These are phyloP conservation scores for Ganaspis sp. DNA, from an alignment of 1,140 invertebrate species.

Conservation along the genomic window DNA sequence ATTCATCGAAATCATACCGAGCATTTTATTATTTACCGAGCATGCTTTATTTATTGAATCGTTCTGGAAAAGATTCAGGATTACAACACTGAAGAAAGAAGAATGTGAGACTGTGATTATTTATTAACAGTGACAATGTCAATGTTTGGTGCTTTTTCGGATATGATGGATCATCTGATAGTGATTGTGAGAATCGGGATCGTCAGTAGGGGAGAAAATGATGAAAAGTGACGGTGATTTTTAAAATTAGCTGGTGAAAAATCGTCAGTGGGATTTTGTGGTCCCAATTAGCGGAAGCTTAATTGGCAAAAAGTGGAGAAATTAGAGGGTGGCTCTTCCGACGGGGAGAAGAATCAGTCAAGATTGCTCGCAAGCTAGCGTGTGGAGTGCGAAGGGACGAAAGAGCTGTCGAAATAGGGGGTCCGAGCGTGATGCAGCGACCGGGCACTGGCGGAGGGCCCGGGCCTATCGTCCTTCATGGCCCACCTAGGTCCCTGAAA, in stretches of 20 bases:
- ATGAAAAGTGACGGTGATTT: not conserved
- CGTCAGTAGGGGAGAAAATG: not conserved
- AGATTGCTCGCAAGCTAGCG: constrained; percentile 65
- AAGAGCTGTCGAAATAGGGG: constrained; percentile 52
- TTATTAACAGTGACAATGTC: constrained; percentile 2
- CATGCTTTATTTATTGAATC: too few relatives aligned
- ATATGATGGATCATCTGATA: not conserved
- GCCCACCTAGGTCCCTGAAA: constrained; percentile 76
- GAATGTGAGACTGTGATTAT: not conserved
- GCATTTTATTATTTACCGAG: too few relatives aligned
- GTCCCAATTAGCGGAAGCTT: not conserved
- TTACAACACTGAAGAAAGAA: not conserved
- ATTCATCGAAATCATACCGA: too few relatives aligned
- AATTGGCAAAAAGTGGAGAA: constrained; percentile 8
- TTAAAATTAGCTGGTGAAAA: not conserved
- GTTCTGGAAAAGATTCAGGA: not conserved
- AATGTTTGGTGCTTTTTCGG: constrained; percentile 8
- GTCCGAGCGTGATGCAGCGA: constrained; percentile 68
- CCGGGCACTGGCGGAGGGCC: constrained; percentile 67
- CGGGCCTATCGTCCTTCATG: constrained; percentile 72
- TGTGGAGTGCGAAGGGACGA: constrained; percentile 56
- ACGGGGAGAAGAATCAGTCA: constrained; percentile 56
- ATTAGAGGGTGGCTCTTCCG: constrained; percentile 36
- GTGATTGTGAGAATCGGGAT: constrained; percentile 18
- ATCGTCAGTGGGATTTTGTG: not conserved